Evolutionary conservation across 2,113 vertebrate genomes (phyloP).

Genomic region (Syrmaticus mikado): DNA sequence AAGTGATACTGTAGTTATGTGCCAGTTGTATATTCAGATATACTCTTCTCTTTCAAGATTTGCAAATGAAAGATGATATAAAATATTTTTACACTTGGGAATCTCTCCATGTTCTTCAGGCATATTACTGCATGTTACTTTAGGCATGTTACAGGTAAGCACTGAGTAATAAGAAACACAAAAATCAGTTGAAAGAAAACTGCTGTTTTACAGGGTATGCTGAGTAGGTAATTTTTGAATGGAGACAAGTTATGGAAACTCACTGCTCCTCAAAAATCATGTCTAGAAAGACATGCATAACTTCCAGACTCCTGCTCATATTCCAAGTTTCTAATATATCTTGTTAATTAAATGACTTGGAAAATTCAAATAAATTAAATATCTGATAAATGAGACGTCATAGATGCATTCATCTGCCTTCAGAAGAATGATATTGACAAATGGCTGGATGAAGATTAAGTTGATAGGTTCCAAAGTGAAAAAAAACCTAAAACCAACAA

Average conservation of each 20-base stretch:
- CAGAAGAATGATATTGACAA: background rate
- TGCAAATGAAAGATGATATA: background rate
- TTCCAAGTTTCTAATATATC: background rate
- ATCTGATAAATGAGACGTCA: background rate
- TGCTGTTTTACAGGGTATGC: background rate
- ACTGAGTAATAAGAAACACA: background rate
- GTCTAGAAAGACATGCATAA: background rate
- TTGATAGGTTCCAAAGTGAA: background rate
- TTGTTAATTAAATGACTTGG: background rate
- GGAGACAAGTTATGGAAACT: background rate
- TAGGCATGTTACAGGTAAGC: background rate
- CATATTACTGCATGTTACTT: background rate
- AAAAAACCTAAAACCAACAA: background rate
- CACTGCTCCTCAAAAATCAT: background rate
- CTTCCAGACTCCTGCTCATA: background rate
- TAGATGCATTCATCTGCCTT: background rate
- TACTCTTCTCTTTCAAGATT: background rate
- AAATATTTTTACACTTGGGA: background rate
- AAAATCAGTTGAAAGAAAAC: background rate
- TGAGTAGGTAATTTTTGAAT: background rate
- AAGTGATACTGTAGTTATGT: background rate
- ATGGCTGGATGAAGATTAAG: conserved; percentile 37
- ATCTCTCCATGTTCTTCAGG: background rate
- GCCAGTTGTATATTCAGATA: background rate
- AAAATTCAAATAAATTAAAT: conserved; percentile 30